phyloP scores from a whole-genome alignment of 2,797 vertebrate species.

The Limosa lapponica region DNA sequence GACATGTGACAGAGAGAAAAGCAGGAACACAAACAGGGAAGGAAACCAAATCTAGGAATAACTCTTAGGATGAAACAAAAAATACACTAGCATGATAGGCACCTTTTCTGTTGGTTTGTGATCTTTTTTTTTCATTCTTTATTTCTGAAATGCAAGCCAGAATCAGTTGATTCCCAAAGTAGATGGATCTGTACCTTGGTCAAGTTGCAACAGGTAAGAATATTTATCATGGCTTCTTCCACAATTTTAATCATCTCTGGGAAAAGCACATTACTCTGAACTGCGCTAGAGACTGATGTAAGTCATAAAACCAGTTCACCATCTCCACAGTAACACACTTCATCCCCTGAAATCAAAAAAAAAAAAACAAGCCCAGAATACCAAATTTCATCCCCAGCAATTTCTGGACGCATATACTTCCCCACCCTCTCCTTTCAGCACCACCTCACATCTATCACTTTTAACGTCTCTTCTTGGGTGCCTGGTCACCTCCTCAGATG shows the following conservation, averaged over 20 bases:
- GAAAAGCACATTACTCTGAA: neutral
- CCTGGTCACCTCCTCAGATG: neutral
- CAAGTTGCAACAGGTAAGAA: neutral
- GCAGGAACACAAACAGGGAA: neutral
- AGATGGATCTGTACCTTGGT: fast-evolving
- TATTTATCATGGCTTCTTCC: neutral
- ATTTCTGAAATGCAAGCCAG: neutral
- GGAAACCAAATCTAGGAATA: neutral
- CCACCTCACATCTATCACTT: neutral
- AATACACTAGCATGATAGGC: neutral
- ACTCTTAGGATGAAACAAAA: neutral
- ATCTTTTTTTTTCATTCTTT: fast-evolving
- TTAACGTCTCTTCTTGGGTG: neutral
- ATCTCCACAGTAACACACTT: neutral
- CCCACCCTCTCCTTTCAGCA: neutral
- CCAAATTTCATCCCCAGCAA: neutral
- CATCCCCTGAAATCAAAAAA: neutral
- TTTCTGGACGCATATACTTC: neutral
- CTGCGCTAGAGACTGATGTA: neutral
- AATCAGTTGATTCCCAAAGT: neutral
- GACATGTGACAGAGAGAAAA: neutral
- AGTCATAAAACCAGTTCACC: neutral
- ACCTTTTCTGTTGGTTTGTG: neutral
- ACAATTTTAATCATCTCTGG: neutral
- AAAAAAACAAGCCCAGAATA: neutral